phyloP scores from a whole-genome alignment of 2,888 invertebrate species.

The Heliconius erato region DNA sequence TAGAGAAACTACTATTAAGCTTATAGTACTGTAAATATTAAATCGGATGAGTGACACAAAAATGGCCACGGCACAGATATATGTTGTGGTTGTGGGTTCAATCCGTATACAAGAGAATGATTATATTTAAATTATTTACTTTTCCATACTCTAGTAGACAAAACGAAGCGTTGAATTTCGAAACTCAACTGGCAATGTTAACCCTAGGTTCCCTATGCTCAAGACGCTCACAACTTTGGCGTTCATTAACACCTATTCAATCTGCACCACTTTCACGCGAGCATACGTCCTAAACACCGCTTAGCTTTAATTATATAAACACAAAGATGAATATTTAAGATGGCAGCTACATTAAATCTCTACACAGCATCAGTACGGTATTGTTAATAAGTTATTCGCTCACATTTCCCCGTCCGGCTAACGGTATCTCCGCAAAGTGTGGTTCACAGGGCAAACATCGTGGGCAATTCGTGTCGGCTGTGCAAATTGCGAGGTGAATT shows the following conservation, averaged over 20 bases:
- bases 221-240: too few species aligned
- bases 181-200: not conserved
- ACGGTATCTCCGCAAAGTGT: slow-evolving; percentile 47
- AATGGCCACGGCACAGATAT: too few species aligned
- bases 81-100: too few species aligned
- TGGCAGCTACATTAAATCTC: slow-evolving; percentile 3
- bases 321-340: slow-evolving; percentile 20
- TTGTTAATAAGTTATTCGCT: slow-evolving; percentile 34
- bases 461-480: slow-evolving; percentile 48
- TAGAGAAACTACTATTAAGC: too few species aligned
- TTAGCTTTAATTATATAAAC: not conserved
- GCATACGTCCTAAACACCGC: not conserved
- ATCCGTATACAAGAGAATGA: too few species aligned
- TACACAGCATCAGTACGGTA: slow-evolving; percentile 31
- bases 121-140: not conserved
- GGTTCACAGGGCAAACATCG: slow-evolving; percentile 51
- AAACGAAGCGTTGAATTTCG: not conserved
- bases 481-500: slow-evolving; percentile 42
- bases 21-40: too few species aligned
- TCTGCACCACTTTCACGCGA: not conserved
- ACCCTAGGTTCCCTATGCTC: not conserved
- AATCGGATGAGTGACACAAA: too few species aligned
- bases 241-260: not conserved
- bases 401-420: slow-evolving; percentile 38
- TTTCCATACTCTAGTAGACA: not conserved